Base-by-base conservation (phyloP, 2,113 vertebrate genomes). In the Lepidothrix coronata region DNA sequence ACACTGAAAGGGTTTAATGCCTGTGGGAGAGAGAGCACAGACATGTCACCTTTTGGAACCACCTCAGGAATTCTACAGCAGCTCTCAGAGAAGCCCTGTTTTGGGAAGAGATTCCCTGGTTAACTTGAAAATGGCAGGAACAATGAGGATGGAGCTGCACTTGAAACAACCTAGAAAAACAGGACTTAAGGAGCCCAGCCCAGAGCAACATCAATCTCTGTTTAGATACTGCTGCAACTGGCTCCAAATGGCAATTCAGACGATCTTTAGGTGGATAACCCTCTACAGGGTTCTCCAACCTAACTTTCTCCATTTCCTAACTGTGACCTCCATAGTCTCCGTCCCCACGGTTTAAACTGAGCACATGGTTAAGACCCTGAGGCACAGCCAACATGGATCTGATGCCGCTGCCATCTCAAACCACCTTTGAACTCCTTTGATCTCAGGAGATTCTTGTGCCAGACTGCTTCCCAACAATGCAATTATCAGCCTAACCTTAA, bases 1-100 rank as follows among this genome's bases (percentile, higher is more conserved):
- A 96, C 99, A 99, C 98, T 99, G 99, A 99, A 99, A 99, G 97
- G 99, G 99, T 99, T 99, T 99, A 99, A 99, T 99, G 98, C 99
- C 99, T 99, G 96, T 1, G 72, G 95, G 77, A 88, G 63, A 96
- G 72, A 80, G 77, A 90, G 92, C 3, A 46, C 44, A 94, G 52
- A 71, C 49, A 11, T 3, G 82, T 94, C 92, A 87, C 52, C 84
- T 33, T 13, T 4, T 9, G 71, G 0, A 24, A 22, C 0, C 46
- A 67, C 24, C 72, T 44, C 49, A 52, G 3, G 31, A 28, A 52
- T 37, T 28, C 44, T 16, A 15, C 8, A 44, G 78, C 11, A 30
- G 28, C 51, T 37, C 74, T 31, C 48, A 57, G 63, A 8, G 2
- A 46, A 41, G 78, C 1, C 16, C 55, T 48, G 70, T 0, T 44